Evolutionary conservation across 1,140 invertebrate genomes (phyloP).

Genomic region (Pemphigus obesinymphae): DNA sequence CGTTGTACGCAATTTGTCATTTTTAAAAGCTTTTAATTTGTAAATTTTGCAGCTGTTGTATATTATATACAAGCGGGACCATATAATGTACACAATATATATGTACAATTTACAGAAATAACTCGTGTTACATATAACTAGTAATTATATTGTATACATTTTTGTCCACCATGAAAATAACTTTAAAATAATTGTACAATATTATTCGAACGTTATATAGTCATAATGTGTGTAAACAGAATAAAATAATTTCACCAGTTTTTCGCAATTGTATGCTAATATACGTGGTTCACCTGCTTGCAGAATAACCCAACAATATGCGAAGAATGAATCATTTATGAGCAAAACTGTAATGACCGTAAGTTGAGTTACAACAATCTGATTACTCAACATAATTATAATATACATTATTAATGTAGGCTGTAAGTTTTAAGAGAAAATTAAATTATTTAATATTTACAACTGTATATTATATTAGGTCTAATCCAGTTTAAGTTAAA

Average conservation of each 20-base stretch:
- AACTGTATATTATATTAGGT: not conserved
- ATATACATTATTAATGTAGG: not conserved
- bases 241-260: too few species aligned
- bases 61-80: not conserved
- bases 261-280: not conserved
- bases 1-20: not conserved
- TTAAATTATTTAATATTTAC: slow-evolving; percentile 17
- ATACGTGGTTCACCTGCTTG: not conserved
- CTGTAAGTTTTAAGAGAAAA: not conserved
- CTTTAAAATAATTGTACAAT: too few species aligned
- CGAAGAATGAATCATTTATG: not conserved
- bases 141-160: not conserved
- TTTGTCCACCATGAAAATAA: not conserved
- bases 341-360: not conserved
- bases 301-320: not conserved
- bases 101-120: not conserved
- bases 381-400: slow-evolving; percentile 19
- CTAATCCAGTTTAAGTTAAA: slow-evolving; percentile 6
- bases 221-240: too few species aligned
- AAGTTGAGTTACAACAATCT: slow-evolving; percentile 5
- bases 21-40: slow-evolving; percentile 5
- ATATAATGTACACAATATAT: not conserved
- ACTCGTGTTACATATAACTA: not conserved
- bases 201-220: too few species aligned
- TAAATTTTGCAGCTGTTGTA: not conserved